Evolutionary conservation across 2,797 vertebrate genomes (phyloP), one percentile per base, ranked within the genome.

Genomic region (Chanos chanos): DNA sequence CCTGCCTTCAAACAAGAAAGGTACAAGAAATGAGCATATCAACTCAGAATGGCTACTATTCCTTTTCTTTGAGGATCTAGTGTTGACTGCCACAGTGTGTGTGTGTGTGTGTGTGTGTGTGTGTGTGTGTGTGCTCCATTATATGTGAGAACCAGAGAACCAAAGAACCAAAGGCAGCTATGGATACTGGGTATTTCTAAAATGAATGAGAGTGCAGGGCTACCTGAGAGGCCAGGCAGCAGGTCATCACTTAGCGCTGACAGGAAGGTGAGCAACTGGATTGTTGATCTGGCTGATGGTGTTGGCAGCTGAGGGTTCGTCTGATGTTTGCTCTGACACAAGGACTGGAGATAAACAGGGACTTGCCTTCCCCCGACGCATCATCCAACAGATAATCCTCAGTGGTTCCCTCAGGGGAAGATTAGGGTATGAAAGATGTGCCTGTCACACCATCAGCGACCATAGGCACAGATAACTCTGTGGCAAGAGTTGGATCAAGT

Each of bases 161-260:
- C 18, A 44, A 55, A 67, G 12, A 8, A 43, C 19, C 16, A 31
- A 61, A 24, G 18, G 1, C 19, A 33, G 9, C 37, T 51, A n/a
- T n/a, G n/a, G n/a, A 27, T 39, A 41, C 25, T 44, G 27, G 45
- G 33, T n/a, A n/a, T n/a, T n/a, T n/a, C n/a, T n/a, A n/a, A 63
- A 44, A 65, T 51, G 65, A 58, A 37, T 37, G 15, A 2, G 10
- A 49, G 5, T 34, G 30, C n/a, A 28, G 3, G 8, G 27, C 34
- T 87, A 88, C 85, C 85, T 87, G 72, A 83, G 84, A 68, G 51
- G 67, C 77, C 77, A 66, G 72, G 69, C 65, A 79, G 68, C 75
- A 77, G 83, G 68, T 80, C 87, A 89, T 77, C 76, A 79, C 75
- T 68, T 82, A 37, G 64, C 68, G 66, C 76, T 75, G 76, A 77